phyloP scores from a whole-genome alignment of 2,797 vertebrate genomes.

The Myiotriccus ornatus region DNA sequence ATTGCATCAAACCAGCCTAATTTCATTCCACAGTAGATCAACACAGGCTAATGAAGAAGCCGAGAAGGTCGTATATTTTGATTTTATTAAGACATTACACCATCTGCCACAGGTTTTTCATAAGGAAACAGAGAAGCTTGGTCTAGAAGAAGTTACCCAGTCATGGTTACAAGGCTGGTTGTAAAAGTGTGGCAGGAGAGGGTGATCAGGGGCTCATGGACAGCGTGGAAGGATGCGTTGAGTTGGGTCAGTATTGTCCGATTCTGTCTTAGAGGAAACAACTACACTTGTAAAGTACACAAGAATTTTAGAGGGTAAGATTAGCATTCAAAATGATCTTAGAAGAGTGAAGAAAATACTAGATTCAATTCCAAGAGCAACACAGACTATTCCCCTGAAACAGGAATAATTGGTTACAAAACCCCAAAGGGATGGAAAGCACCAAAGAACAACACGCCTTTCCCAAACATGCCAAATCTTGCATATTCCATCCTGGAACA shows the following conservation, averaged over 20 bases:
- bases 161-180: not conserved
- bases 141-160: not conserved
- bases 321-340: not conserved
- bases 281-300: not conserved
- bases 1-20: not conserved
- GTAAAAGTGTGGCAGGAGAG: not conserved
- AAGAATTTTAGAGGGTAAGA: not conserved
- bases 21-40: not conserved
- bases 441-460: not conserved
- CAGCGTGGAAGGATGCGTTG: not conserved
- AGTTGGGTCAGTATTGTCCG: not conserved
- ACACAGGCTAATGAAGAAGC: not conserved
- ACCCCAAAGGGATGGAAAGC: not conserved
- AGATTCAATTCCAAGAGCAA: not conserved
- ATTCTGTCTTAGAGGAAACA: not conserved
- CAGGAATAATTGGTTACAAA: not conserved
- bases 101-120: not conserved
- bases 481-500: not conserved
- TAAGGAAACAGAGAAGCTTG: not conserved
- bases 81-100: constrained; percentile 3
- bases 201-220: not conserved
- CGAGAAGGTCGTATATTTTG: not conserved
- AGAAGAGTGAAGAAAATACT: not conserved
- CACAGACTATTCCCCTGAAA: not conserved
- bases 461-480: not conserved